phyloP scores from a whole-genome alignment of 2,113 vertebrate genomes.

The Oncorhynchus tshawytscha region DNA sequence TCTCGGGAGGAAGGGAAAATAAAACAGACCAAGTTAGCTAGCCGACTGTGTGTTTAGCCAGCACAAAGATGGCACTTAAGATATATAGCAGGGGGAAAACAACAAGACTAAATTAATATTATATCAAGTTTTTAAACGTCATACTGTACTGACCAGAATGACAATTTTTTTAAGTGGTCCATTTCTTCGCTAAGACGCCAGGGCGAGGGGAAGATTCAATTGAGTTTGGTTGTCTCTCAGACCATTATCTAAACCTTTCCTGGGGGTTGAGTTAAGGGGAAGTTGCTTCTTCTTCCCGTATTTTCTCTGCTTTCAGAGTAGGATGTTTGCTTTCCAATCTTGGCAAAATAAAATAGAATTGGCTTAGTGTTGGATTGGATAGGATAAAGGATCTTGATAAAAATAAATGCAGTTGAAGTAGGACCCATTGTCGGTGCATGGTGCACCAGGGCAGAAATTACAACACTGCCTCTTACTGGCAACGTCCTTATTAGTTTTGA shows the following conservation, averaged over 20 bases:
- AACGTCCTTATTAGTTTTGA: not conserved
- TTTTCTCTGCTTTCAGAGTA: slow-evolving; percentile 17
- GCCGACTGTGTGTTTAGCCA: slow-evolving; percentile 17
- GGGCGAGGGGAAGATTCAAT: not conserved
- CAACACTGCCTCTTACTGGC: not conserved
- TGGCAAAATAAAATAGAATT: slow-evolving; percentile 35
- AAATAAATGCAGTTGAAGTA: slow-evolving; percentile 63
- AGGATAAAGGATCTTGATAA: slow-evolving; percentile 57
- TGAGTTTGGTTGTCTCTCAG: not conserved
- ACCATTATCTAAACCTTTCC: slow-evolving; percentile 1
- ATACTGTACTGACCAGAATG: too few relatives aligned
- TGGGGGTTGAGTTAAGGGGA: slow-evolving; percentile 15
- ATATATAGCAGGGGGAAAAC: not conserved
- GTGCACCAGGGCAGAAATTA: slow-evolving; percentile 1
- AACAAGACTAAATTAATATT: too few relatives aligned
- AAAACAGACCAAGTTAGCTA: slow-evolving; percentile 25
- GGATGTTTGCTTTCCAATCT: slow-evolving; percentile 23
- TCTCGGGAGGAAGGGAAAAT: slow-evolving; percentile 25
- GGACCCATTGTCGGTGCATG: not conserved
- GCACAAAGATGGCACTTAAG: slow-evolving; percentile 23
- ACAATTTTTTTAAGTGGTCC: not conserved
- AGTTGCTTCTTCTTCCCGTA: slow-evolving; percentile 32
- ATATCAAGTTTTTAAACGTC: too few relatives aligned
- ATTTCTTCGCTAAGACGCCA: not conserved
- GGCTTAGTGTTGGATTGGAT: slow-evolving; percentile 54